phyloP scores from a whole-genome alignment of 2,113 vertebrate species.

The Himantopus leucocephalus region DNA sequence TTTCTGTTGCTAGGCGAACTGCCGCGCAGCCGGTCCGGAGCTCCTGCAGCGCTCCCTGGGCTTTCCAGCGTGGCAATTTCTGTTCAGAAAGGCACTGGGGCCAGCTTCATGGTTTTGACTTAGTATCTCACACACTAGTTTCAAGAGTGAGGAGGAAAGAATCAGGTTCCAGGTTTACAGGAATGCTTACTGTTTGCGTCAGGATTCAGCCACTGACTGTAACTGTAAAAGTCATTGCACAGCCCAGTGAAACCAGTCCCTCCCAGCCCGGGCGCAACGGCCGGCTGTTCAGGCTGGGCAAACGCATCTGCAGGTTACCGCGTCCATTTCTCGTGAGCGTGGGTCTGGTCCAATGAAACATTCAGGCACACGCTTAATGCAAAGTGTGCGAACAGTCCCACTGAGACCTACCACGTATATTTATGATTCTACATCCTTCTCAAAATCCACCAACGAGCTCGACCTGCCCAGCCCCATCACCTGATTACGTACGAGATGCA shows the following conservation, averaged over 20 bases:
- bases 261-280: rapidly evolving
- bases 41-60: background rate
- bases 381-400: background rate
- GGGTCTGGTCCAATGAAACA: background rate
- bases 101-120: background rate
- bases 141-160: background rate
- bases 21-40: background rate
- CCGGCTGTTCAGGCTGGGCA: background rate
- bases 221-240: rapidly evolving
- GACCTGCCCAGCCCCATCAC: background rate
- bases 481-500: background rate
- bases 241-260: background rate
- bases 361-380: background rate
- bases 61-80: background rate
- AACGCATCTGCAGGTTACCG: rapidly evolving
- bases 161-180: background rate
- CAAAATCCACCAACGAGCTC: background rate
- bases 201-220: background rate
- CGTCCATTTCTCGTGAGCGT: rapidly evolving
- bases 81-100: background rate
- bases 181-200: rapidly evolving
- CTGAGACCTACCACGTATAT: background rate
- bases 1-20: background rate
- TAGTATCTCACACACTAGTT: rapidly evolving
- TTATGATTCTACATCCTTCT: background rate